phyloP scores from a whole-genome alignment of 2,888 invertebrate genomes.

The Lycaena phlaeas region DNA sequence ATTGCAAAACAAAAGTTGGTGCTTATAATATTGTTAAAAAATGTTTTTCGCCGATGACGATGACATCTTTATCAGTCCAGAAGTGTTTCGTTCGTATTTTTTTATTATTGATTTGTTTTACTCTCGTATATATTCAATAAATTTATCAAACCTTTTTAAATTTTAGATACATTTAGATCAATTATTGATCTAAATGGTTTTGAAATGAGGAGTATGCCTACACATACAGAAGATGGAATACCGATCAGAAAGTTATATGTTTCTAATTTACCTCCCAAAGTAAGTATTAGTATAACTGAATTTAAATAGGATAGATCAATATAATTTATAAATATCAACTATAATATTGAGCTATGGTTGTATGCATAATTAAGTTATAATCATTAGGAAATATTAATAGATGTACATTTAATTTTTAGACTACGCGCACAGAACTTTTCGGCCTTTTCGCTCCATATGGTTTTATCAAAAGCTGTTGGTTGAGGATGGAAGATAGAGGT shows the following conservation, averaged over 20 bases:
- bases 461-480: slow-evolving; percentile 70
- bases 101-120: no score
- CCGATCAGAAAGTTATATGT: slow-evolving; percentile 74
- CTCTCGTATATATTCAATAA: no score
- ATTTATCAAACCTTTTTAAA: not conserved
- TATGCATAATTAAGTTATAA: no score
- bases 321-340: no score
- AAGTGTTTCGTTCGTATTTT: slow-evolving; percentile 40
- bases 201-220: slow-evolving; percentile 45
- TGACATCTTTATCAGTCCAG: slow-evolving; percentile 42
- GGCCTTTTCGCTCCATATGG: slow-evolving; percentile 71
- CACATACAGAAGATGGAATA: slow-evolving; percentile 71
- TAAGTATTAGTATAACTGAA: slow-evolving; percentile 26
- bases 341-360: no score
- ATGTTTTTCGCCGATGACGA: slow-evolving; percentile 55
- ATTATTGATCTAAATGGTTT: slow-evolving; percentile 37
- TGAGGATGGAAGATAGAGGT: slow-evolving; percentile 57
- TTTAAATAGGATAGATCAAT: not conserved
- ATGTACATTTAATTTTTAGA: slow-evolving; percentile 40
- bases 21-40: not conserved
- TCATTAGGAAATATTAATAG: not conserved
- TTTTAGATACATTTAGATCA: slow-evolving; percentile 44
- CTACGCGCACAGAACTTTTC: slow-evolving; percentile 63
- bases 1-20: not conserved
- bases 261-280: slow-evolving; percentile 71